A percentile compares a stretch with the other conserved stretches of the same genome.
phyloP scores from a whole-genome alignment of 2,797 vertebrate genomes.

The Tachyglossus aculeatus region DNA sequence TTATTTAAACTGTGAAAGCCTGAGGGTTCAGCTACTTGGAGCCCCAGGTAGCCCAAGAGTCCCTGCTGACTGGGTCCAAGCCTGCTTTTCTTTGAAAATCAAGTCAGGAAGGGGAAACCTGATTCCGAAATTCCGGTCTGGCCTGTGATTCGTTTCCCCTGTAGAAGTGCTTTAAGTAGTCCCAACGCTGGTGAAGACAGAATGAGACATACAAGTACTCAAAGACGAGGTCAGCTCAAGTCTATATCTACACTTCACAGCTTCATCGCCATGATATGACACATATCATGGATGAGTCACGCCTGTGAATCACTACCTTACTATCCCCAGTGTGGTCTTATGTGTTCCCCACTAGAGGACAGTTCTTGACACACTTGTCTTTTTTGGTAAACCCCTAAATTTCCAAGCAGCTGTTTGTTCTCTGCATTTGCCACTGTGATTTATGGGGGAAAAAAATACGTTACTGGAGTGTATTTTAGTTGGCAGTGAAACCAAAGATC shows the following conservation, averaged over 20 bases:
- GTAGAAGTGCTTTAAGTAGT: background rate
- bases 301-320: conserved; percentile 21
- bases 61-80: no score
- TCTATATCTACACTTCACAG: background rate
- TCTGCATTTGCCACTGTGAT: conserved; percentile 35
- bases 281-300: conserved; percentile 55
- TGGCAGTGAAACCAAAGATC: conserved; percentile 15
- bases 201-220: conserved; percentile 9
- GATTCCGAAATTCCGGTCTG: background rate
- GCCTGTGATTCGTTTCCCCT: background rate
- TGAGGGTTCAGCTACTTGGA: no score
- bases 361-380: conserved; percentile 26
- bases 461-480: conserved; percentile 38
- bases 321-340: conserved; percentile 20
- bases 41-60: no score
- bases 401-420: conserved; percentile 52
- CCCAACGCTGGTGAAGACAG: background rate
- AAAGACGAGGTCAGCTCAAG: conserved; percentile 9
- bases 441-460: background rate
- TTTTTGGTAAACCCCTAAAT: conserved; percentile 57
- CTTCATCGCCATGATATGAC: background rate
- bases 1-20: no score
- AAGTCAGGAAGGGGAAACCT: background rate
- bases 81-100: no score
- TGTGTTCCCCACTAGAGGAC: background rate